These are phyloP conservation scores for Ciconia boyciana DNA, from an alignment of 2,113 vertebrate genomes.

Conservation along the genomic window DNA sequence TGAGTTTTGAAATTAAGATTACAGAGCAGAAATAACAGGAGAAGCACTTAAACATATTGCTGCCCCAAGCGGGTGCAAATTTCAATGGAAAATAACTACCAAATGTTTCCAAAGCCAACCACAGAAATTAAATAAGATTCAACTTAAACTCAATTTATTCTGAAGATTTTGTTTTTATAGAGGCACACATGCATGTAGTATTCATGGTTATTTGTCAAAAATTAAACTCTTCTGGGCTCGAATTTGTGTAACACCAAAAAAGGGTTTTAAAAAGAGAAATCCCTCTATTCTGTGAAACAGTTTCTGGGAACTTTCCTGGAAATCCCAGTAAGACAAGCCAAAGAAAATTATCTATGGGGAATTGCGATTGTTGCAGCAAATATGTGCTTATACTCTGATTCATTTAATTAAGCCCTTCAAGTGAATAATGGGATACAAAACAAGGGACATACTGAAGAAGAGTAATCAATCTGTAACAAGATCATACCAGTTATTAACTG, in stretches of 20 bases:
- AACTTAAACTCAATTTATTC: conserved; percentile 19
- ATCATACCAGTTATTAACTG: not conserved
- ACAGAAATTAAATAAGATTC: conserved; percentile 52
- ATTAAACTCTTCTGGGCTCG: conserved; percentile 50
- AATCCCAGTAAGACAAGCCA: conserved; percentile 51
- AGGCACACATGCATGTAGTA: conserved; percentile 29
- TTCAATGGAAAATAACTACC: conserved; percentile 69
- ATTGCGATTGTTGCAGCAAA: conserved; percentile 55
- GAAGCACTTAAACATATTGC: conserved; percentile 25
- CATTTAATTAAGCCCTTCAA: conserved; percentile 39
- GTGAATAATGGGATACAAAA: conserved; percentile 38
- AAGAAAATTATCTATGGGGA: conserved; percentile 57
- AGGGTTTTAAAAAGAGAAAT: conserved; percentile 45
- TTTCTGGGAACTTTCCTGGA: conserved; percentile 62
- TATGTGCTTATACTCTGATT: conserved; percentile 49
- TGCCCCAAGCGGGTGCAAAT: conserved; percentile 34
- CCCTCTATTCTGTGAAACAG: conserved; percentile 38
- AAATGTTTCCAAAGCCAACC: conserved; percentile 61
- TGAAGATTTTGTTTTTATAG: conserved; percentile 24
- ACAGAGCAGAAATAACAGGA: conserved; percentile 12
- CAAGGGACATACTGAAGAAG: conserved; percentile 24
- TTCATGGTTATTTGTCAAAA: conserved; percentile 41
- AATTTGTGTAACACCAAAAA: conserved; percentile 44
- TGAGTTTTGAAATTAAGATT: not conserved
- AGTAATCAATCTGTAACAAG: conserved; percentile 13